Evolutionary conservation across 1,140 invertebrate species (phyloP).

Genomic region (Babylonia areolata): DNA sequence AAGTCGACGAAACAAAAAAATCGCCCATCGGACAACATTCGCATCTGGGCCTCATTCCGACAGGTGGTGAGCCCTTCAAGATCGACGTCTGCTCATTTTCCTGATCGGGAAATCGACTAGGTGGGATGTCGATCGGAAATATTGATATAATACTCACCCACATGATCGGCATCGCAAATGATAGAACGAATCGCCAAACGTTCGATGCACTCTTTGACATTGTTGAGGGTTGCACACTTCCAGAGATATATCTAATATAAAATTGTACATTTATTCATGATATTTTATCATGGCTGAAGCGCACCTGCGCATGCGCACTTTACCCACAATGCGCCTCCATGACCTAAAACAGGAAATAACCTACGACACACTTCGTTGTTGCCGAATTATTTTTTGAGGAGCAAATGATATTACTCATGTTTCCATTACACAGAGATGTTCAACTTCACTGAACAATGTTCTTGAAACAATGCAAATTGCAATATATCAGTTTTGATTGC

Average conservation of each 20-base stretch:
- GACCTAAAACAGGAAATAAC: conserved; percentile 32
- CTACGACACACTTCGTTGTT: neutral
- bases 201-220: conserved; percentile 24
- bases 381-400: too few species aligned
- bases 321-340: conserved; percentile 17
- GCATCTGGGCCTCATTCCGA: conserved; percentile 36
- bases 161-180: conserved; percentile 15
- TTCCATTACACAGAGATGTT: too few species aligned
- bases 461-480: too few species aligned
- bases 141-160: conserved; percentile 15
- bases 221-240: conserved; percentile 4
- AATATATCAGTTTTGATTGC: too few species aligned
- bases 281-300: conserved; percentile 43
- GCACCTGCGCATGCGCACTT: conserved; percentile 37
- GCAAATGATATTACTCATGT: too few species aligned
- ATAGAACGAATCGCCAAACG: neutral
- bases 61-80: conserved; percentile 35
- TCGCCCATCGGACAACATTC: conserved; percentile 20
- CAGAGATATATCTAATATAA: conserved; percentile 39
- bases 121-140: conserved; percentile 23
- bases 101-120: conserved; percentile 36
- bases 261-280: conserved; percentile 42
- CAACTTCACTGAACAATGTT: too few species aligned
- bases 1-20: neutral
- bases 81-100: conserved; percentile 27